phyloP scores from a whole-genome alignment of 2,113 vertebrate genomes.

The Pogona vitticeps region DNA sequence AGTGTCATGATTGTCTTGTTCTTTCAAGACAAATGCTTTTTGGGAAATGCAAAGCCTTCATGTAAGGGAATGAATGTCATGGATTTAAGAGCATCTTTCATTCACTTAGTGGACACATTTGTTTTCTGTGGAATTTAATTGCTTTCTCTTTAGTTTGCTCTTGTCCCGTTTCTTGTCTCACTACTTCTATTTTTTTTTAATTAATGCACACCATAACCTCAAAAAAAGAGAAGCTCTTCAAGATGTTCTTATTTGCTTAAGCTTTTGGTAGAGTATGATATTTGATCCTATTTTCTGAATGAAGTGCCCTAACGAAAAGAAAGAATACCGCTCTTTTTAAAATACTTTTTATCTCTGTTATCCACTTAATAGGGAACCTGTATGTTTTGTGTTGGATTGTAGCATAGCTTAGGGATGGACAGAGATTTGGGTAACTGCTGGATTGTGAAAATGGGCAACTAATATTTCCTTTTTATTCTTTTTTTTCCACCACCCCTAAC shows the following conservation, averaged over 20 bases:
- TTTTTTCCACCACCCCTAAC: neutral
- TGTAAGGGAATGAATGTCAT: constrained; percentile 46
- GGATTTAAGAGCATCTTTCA: constrained; percentile 40
- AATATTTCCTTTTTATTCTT: neutral
- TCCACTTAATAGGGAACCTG: neutral
- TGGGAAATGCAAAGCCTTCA: constrained; percentile 24
- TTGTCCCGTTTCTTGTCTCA: constrained; percentile 22
- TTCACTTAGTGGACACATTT: neutral
- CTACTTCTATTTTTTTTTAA: constrained; percentile 11
- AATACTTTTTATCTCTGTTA: neutral
- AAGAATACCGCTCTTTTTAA: neutral
- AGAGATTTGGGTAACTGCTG: neutral
- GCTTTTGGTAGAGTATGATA: neutral
- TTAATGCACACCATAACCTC: constrained; percentile 4
- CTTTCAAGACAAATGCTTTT: neutral
- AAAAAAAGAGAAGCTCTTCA: constrained; percentile 25
- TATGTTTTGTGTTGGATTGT: neutral
- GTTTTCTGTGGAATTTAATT: constrained; percentile 48
- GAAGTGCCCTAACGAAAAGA: constrained; percentile 23
- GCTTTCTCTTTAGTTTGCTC: neutral
- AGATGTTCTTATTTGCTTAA: constrained; percentile 40
- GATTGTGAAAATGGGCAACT: neutral
- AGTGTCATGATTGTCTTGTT: constrained; percentile 46
- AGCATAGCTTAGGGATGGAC: neutral
- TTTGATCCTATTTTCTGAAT: neutral